Evolutionary conservation across 1,140 invertebrate genomes (phyloP).

Genomic region (Lutraria rhynchaena): DNA sequence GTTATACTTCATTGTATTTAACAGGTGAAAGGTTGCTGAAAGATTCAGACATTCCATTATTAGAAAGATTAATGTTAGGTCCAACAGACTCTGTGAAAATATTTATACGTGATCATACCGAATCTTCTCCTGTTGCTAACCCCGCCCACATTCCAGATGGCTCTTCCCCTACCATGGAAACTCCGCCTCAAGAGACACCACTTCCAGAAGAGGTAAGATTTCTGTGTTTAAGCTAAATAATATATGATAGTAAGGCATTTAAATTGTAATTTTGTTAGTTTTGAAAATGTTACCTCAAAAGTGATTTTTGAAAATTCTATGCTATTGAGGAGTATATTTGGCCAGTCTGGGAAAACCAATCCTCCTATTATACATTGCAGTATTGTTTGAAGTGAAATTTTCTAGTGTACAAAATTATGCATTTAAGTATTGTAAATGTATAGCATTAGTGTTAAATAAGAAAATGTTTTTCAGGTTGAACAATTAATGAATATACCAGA

Average conservation of each 20-base stretch:
- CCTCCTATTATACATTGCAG: too few species aligned
- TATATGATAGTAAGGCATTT: not conserved
- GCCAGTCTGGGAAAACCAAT: too few species aligned
- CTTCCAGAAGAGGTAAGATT: slow-evolving; percentile 74
- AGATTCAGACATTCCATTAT: slow-evolving; percentile 90
- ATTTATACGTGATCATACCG: slow-evolving; percentile 89
- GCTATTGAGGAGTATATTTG: too few species aligned
- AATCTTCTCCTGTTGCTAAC: slow-evolving; percentile 85
- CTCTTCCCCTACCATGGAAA: slow-evolving; percentile 41
- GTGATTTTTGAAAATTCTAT: too few species aligned
- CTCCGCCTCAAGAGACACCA: slow-evolving; percentile 64
- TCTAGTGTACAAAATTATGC: too few species aligned
- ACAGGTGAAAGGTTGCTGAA: slow-evolving; percentile 89
- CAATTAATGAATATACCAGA: slow-evolving; percentile 92
- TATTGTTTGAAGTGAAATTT: too few species aligned
- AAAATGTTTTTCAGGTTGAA: slow-evolving; percentile 89
- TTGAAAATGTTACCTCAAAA: too few species aligned
- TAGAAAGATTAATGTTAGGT: slow-evolving; percentile 89
- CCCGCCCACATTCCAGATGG: slow-evolving; percentile 65
- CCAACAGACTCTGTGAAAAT: slow-evolving; percentile 92
- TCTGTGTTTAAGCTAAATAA: not conserved
- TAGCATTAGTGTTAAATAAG: too few species aligned
- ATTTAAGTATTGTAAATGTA: too few species aligned
- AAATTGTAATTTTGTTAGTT: not conserved
- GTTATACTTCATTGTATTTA: too few species aligned